Conservation (phyloP, 2,113 vertebrate genomes). For the Merops nubicus region DNA sequence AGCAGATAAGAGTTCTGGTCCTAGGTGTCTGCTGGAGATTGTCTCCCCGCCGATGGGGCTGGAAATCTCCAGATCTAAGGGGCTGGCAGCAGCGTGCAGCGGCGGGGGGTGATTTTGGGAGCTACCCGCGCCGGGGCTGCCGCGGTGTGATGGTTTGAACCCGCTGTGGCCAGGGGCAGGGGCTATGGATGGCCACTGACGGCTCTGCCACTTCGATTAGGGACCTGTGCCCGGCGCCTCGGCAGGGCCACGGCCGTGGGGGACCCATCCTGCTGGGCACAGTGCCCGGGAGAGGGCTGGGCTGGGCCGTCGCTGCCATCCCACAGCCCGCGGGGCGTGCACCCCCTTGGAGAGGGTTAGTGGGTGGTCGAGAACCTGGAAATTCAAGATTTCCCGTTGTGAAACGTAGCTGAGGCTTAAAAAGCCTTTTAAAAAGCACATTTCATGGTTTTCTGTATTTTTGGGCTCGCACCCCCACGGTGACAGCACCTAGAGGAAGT, state of each 20-base stretch:
- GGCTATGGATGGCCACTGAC: slow-evolving; percentile 79
- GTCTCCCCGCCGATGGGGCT: slow-evolving; percentile 71
- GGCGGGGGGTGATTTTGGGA: not conserved
- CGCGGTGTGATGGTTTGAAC: no score
- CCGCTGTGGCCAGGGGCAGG: no score
- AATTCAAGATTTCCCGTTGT: not conserved
- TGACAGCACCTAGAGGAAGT: not conserved
- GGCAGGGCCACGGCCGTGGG: not conserved
- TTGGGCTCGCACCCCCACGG: fast-evolving
- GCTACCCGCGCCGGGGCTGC: slow-evolving; percentile 2
- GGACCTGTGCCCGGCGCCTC: slow-evolving; percentile 58
- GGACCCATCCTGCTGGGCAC: fast-evolving
- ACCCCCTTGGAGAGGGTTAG: not conserved
- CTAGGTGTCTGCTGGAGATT: slow-evolving; percentile 69
- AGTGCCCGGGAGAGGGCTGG: not conserved
- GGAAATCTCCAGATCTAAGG: slow-evolving; percentile 72
- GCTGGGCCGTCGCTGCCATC: fast-evolving
- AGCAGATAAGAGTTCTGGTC: slow-evolving; percentile 71
- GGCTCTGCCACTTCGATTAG: slow-evolving; percentile 82
- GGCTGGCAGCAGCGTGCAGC: slow-evolving; percentile 70
- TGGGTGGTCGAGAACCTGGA: fast-evolving
- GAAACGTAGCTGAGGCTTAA: not conserved
- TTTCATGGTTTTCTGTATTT: not conserved
- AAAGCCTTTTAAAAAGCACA: fast-evolving
- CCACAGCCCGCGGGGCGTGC: not conserved